Evolutionary conservation across 2,888 invertebrate genomes (phyloP), one percentile per base, ranked within the genome.

Genomic region (Watsonalla cultraria): DNA sequence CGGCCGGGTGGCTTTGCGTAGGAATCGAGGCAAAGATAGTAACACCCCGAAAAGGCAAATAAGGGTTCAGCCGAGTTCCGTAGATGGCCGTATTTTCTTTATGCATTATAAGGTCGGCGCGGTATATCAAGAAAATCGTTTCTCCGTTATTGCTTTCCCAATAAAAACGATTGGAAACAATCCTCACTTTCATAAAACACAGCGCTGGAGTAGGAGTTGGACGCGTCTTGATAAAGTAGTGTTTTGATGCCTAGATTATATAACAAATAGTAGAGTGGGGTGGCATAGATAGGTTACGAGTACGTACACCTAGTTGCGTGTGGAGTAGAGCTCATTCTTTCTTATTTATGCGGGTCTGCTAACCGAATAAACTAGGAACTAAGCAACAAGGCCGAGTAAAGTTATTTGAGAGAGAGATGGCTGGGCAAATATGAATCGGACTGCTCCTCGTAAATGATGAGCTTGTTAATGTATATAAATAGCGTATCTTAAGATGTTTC

Each of bases 21-120:
- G 79, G 82, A 87, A 86, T 86, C 78, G 86, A 82, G 78, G 80
- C 80, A 84, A 74, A 85, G 86, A 86, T 87, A 86, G 82, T 85
- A 84, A 82, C 82, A 78, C 82, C 80, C 84, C 74, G 72, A 84
- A 86, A 89, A 88, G 84, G 84, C 85, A 87, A 90, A 87, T 85
- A 86, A 79, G 82, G 85, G 86, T 84, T 82, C 76, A 78, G 80
- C 78, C 70, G 76, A 82, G 82, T 83, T 84, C 77, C 77, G 78
- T 78, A 79, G 82, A 84, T 80, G 82, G 78, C 78, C 79, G 82
- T 83, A 81, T 86, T 86, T 88, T 84, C 80, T 82, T 85, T 84
- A 85, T 81, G 82, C 77, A 78, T 80, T 84, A 84, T 82, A 81
- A 83, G 80, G 79, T 79, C 76, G 75, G 75, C 69, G 74, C 76